Base-by-base conservation (phyloP, 2,888 invertebrate species). In the Agapetus fuscipes region DNA sequence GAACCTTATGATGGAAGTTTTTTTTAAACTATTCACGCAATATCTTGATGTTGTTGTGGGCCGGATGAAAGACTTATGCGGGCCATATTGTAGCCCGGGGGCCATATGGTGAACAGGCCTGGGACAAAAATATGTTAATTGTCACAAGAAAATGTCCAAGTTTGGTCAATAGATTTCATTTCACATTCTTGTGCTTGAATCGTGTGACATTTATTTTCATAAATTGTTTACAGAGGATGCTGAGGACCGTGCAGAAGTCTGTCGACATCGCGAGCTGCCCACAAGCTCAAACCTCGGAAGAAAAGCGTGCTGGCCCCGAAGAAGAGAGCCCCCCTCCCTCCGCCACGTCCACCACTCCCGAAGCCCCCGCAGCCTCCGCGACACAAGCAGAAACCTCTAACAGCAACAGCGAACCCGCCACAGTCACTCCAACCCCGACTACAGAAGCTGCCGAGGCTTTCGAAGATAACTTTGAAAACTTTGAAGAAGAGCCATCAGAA, bases 181-280 rank as follows among this genome's bases (percentile, higher is more conserved):
- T n/a, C n/a, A n/a, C n/a, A n/a, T n/a, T n/a, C n/a, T n/a, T n/a
- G n/a, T n/a, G n/a, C n/a, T n/a, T n/a, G n/a, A n/a, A n/a, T n/a
- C n/a, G n/a, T n/a, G n/a, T n/a, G n/a, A n/a, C n/a, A n/a, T n/a
- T n/a, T n/a, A n/a, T n/a, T n/a, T n/a, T n/a, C n/a, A n/a, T n/a
- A n/a, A n/a, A n/a, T n/a, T 49, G 51, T 37, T 54, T 60, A 46
- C 61, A 78, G 77, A 71, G 84, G 50, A 83, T 82, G 57, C 67
- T 81, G 31, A 72, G 83, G 34, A 66, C 73, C 10, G 77, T 80
- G 10, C 76, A 76, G 50, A 64, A 69, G 44, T 73, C 73, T 1
- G 61, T 61, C 1, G 69, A 65, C 44, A 72, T 74, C 5, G 69
- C 65, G 43, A 56, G 62, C 16, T 49, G 62, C 15, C 51, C 58